Evolutionary conservation across 2,888 invertebrate species (phyloP), one percentile per base, ranked within the genome.

Genomic region (Drosophila hamatofila): DNA sequence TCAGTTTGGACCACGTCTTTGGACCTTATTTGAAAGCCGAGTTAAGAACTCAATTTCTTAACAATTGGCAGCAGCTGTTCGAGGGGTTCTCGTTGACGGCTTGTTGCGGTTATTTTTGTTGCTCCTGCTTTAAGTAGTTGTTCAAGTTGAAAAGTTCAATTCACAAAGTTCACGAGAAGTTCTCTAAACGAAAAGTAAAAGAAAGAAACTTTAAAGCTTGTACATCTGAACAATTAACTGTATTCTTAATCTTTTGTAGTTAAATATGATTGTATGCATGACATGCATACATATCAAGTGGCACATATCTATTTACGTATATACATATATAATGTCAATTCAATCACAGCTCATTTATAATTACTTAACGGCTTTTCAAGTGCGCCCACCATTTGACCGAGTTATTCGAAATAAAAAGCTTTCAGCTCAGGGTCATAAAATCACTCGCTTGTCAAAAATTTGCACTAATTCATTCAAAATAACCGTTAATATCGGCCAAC

Each of bases 401-500:
- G 25, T 63, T 49, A 79, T 49, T 49, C 64, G 3, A 49, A 41
- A 52, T 48, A 41, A 55, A 58, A 55, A 42, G 42, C 60, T 64
- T 57, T 58, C 60, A 54, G 46, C 54, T 64, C 64, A 64, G 62
- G 76, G 71, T 78, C 87, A 72, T 78, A 81, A 89, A 89, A 88
- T 75, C 83, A 85, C 46, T 89, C 73, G 66, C 33, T 59, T 88
- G 89, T 88, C 82, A 89, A 85, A 88, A 74, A 88, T 85, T 80
- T 74, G 85, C 85, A 89, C 85, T 78, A 88, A 88, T 84, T 84
- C 80, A 74, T 88, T 88, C 63, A 71, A 78, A 73, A 76, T 73
- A 63, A 76, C 85, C 72, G 90, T 89, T 88, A 88, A 89, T 69
- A 66, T 65, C 55, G 65, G 33, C 60, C 56, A 56, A 35, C 60